Base-by-base conservation (phyloP, 2,888 invertebrate genomes). In the Apocheima hispidaria region DNA sequence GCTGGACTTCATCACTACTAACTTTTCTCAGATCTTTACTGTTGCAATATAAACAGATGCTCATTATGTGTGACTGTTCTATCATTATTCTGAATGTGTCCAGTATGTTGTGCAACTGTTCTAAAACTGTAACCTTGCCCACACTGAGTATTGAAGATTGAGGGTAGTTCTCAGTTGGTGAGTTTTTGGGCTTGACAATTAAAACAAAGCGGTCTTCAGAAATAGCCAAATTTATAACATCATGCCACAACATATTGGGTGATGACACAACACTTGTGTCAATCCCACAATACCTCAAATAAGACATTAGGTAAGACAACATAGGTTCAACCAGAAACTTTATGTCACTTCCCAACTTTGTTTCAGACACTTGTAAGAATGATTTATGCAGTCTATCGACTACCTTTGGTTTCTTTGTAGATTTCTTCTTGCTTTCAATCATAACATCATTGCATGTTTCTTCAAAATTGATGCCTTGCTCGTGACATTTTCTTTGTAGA, bases 21-120 rank as follows among this genome's bases (percentile, higher is more conserved):
- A 90, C 59, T 62, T 74, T 82, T 64, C 67, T 87, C 65, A 91
- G 71, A 60, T 82, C 76, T 61, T 72, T 80, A 38, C 78, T 75
- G 75, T 93, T 93, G 81, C 94, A 93, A 83, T 95, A 95, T 84
- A 95, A 94, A 84, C 97, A 97, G 71, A 96, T 92, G 73, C 94
- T 95, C 74, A 96, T 95, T 64, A 97, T 93, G 83, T 97, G 94
- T 63, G 91, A 92, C 77, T 94, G 92, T 28, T 91, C 93, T 48
- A 97, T 91, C 41, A 82, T 79, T 58, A 97, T 91, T 77, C 95
- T 94, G 79, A 95, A 97, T 79, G 94, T 93, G 50, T 86, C 86
- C 33, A 97, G 81, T 50, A 97, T 94, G 82, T 95, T 95, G 59
- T 92, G 84, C 28, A 96, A 82, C 79, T 97, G 97, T 49, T 95